Evolutionary conservation across 2,113 vertebrate species (phyloP).

Genomic region (Tiliqua scincoides): DNA sequence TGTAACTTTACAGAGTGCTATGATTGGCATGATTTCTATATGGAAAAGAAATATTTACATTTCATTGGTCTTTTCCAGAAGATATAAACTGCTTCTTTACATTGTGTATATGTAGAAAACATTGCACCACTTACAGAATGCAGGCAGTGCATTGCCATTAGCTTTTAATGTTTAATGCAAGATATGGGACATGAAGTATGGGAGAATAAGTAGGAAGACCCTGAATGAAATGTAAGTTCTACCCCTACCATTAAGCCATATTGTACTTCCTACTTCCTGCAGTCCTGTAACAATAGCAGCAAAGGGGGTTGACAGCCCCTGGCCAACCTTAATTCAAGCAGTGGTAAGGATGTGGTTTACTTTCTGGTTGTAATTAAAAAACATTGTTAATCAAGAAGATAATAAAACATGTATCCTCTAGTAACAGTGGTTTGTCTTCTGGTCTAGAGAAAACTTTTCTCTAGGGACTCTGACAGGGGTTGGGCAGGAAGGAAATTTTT

Average conservation of each 20-base stretch:
- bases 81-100: background rate
- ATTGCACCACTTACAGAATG: background rate
- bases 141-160: background rate
- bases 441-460: background rate
- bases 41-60: slow-evolving; percentile 8
- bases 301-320: too few relatives aligned
- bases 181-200: too few relatives aligned
- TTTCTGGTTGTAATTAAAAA: background rate
- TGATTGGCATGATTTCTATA: slow-evolving; percentile 14
- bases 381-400: background rate
- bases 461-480: background rate
- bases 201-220: too few relatives aligned
- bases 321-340: too few relatives aligned
- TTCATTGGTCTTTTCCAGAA: background rate
- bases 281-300: too few relatives aligned
- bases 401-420: background rate
- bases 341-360: background rate
- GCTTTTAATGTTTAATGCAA: too few relatives aligned
- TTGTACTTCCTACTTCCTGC: too few relatives aligned
- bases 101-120: background rate
- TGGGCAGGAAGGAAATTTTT: background rate
- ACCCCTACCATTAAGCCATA: too few relatives aligned
- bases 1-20: background rate
- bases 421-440: background rate
- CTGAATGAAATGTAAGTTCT: too few relatives aligned